These are phyloP conservation scores for Brachionus paranguensis DNA, from an alignment of 1,140 invertebrate species.

Conservation along the genomic window DNA sequence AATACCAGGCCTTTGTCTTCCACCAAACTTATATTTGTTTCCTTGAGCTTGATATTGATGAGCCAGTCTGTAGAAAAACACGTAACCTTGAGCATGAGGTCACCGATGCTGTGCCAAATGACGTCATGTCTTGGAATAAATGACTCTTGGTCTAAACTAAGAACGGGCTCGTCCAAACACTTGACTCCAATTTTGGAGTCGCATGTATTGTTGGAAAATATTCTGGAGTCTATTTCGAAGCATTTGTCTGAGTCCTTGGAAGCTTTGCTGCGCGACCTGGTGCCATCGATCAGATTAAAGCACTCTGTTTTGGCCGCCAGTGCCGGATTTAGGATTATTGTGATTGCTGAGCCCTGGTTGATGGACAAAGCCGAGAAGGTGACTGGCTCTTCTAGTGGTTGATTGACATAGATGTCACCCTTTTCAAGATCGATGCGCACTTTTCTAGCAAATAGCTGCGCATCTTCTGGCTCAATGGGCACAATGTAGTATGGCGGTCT, in stretches of 20 bases:
- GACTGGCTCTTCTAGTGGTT: background rate
- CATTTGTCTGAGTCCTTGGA: background rate
- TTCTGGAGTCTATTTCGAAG: background rate
- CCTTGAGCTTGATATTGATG: background rate
- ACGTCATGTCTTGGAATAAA: background rate
- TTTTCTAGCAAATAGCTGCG: background rate
- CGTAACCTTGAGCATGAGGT: background rate
- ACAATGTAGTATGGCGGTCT: conserved; percentile 29
- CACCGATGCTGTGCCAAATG: background rate
- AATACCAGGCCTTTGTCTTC: background rate
- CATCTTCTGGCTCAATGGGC: background rate
- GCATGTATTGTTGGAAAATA: background rate
- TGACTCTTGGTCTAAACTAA: background rate
- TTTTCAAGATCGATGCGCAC: conserved; percentile 1
- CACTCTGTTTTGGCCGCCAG: background rate
- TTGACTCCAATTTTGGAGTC: background rate
- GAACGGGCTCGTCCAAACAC: background rate
- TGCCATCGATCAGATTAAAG: background rate
- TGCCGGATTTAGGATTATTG: background rate
- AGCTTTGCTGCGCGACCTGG: background rate
- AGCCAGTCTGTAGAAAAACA: background rate
- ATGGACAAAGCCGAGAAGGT: conserved; percentile 33
- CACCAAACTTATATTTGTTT: background rate
- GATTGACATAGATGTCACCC: conserved; percentile 11
- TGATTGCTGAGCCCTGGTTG: background rate